Base-by-base conservation (phyloP, 2,888 invertebrate species). In the Coleophora deauratella region DNA sequence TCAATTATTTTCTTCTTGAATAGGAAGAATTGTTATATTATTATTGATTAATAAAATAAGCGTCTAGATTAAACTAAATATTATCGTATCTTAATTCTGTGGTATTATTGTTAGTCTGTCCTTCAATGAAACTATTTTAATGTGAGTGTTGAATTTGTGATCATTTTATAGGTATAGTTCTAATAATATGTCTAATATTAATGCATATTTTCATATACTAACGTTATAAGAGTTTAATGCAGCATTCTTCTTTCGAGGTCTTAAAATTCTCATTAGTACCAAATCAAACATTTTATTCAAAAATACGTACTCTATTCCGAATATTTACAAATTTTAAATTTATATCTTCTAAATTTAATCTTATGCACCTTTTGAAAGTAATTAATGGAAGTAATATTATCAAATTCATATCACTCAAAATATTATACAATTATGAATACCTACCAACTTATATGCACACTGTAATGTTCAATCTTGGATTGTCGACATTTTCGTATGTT, bases 141-240 rank as follows among this genome's bases (percentile, higher is more conserved):
- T 62, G 67, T 76, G 74, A 66, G 64, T 72, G 71, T 81, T 71
- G 54, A 71, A 67, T 78, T 77, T 81, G 77, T 82, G 78, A 82
- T 78, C 69, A 60, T 70, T 65, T 70, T 3, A 21, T 21, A 21
- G 6, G n/a, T 4, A 51, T 80, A 80, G 64, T 62, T 53, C 35
- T 80, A 82, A 81, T 21, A 21, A 66, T 78, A 84, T 74, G 75
- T 82, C 76, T 78, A 80, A 74, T 74, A 77, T 68, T 66, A n/a
- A n/a, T n/a, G n/a, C n/a, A n/a, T n/a, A n/a, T n/a, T n/a, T n/a
- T n/a, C n/a, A n/a, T n/a, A n/a, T n/a, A n/a, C n/a, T n/a, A 65
- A 54, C 72, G 71, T 74, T 72, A 61, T 45, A 62, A 72, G 63
- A 77, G 71, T 72, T 72, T 67, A 73, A 64, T 74, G 73, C 66